phyloP scores from a whole-genome alignment of 2,113 vertebrate genomes.

The Varanus salvator region DNA sequence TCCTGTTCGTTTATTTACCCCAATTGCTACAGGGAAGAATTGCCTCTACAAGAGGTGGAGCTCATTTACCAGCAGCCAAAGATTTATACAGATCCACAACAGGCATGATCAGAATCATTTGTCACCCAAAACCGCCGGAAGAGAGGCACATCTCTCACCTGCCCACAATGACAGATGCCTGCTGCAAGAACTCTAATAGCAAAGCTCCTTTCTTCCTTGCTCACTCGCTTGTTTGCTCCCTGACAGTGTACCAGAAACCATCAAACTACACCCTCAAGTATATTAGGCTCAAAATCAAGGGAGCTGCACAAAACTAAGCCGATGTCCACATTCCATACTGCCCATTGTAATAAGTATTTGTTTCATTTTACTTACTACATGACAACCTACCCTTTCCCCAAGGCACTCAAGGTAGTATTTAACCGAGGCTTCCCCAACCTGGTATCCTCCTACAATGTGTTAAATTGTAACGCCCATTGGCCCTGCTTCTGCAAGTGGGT shows the following conservation, averaged over 20 bases:
- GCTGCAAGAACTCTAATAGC: conserved; percentile 7
- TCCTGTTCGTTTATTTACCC: conserved; percentile 27
- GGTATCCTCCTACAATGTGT: too few relatives aligned
- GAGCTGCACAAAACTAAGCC: neutral
- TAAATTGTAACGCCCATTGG: too few relatives aligned
- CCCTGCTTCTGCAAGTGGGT: neutral
- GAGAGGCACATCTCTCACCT: neutral
- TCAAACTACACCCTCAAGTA: neutral
- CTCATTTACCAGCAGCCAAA: conserved; percentile 26
- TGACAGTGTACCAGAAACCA: neutral
- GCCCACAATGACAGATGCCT: neutral
- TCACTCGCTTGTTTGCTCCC: neutral
- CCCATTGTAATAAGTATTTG: neutral
- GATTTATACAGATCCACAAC: conserved; percentile 14
- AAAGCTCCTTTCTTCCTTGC: conserved; percentile 20
- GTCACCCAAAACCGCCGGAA: conserved; percentile 18
- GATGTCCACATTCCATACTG: neutral
- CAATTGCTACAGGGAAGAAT: conserved; percentile 7
- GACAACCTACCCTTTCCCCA: neutral
- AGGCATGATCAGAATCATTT: conserved; percentile 23
- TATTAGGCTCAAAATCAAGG: neutral
- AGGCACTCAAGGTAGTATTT: neutral
- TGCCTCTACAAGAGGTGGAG: conserved; percentile 9
- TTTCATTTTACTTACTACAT: neutral
- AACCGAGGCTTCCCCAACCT: neutral